A percentile compares a stretch with the other conserved stretches of the same genome.
Evolutionary conservation across 2,113 vertebrate species (phyloP).

Genomic region (Rhineura floridana): DNA sequence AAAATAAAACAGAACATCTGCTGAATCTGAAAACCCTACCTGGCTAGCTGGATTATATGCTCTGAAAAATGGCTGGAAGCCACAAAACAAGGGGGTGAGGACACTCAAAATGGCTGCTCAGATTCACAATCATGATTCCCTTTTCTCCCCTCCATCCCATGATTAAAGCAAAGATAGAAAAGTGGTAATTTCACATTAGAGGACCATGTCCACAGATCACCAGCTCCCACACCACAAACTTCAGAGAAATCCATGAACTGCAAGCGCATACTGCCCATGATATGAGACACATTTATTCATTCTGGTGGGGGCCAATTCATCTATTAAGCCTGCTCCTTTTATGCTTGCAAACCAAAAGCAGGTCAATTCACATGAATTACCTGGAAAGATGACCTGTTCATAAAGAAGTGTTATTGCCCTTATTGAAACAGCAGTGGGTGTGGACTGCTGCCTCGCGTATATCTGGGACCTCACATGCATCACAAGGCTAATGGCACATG

Average conservation of each 20-base stretch:
- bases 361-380: background rate
- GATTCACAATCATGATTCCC: background rate
- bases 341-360: background rate
- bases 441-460: too few relatives aligned
- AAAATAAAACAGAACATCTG: background rate
- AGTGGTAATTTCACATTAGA: background rate
- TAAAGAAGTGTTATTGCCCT: background rate
- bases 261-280: background rate
- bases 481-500: background rate
- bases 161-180: background rate
- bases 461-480: background rate
- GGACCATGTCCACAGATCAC: background rate
- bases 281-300: background rate
- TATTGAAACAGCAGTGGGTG: background rate
- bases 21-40: background rate
- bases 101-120: too few relatives aligned
- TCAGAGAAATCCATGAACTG: background rate
- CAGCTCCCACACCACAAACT: background rate
- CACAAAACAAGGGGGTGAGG: background rate
- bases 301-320: background rate
- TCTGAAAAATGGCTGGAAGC: background rate
- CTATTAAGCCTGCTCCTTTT: background rate
- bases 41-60: background rate
- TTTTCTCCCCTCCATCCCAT: fast-evolving
- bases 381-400: background rate